A percentile compares a stretch with the other conserved stretches of the same genome.
Evolutionary conservation across 2,113 vertebrate genomes (phyloP).

Genomic region (Ctenomys sociabilis): DNA sequence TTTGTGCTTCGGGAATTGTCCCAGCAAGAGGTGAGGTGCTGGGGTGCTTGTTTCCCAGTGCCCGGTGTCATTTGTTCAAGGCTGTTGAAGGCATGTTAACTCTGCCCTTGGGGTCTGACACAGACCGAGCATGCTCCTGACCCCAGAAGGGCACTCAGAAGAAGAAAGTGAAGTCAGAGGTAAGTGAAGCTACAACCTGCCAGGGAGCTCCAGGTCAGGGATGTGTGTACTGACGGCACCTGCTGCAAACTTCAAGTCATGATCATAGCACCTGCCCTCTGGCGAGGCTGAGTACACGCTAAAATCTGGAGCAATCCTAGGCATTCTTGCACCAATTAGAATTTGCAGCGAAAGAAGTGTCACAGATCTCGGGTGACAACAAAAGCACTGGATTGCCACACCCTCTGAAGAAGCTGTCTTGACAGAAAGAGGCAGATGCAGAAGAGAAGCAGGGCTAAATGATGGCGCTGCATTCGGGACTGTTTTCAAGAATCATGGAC

Average conservation of each 20-base stretch:
- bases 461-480: neutral
- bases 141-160: neutral
- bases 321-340: neutral
- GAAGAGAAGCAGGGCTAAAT: neutral
- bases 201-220: neutral
- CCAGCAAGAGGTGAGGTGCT: neutral
- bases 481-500: neutral
- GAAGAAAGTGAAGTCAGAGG: neutral
- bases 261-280: neutral
- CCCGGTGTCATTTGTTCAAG: neutral
- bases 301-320: neutral
- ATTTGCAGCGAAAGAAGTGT: neutral
- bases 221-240: neutral
- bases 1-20: neutral
- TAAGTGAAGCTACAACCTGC: neutral
- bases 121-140: neutral
- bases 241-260: neutral
- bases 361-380: neutral
- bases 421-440: neutral
- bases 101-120: neutral
- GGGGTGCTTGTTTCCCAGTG: neutral
- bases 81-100: neutral
- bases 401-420: neutral
- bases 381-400: neutral
- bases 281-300: neutral